phyloP scores from a whole-genome alignment of 2,888 invertebrate species.

The Phortica magna region DNA sequence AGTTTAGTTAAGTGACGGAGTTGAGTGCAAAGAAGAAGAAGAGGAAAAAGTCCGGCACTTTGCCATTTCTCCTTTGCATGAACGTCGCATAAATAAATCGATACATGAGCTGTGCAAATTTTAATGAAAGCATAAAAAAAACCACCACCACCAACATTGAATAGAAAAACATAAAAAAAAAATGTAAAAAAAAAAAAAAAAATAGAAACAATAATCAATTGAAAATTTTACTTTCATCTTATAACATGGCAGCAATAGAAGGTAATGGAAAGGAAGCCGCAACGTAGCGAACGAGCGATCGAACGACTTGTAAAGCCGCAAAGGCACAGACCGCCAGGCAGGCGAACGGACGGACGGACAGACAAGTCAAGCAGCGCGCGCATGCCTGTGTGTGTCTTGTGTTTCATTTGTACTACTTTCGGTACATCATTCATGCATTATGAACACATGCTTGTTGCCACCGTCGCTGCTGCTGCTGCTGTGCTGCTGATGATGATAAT shows the following conservation, averaged over 20 bases:
- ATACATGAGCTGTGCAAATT: slow-evolving; percentile 47
- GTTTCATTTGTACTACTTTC: slow-evolving; percentile 15
- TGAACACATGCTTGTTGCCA: background rate
- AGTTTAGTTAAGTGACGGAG: background rate
- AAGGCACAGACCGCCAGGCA: background rate
- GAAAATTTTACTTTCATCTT: slow-evolving; percentile 68
- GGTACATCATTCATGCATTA: slow-evolving; percentile 6
- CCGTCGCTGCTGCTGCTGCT: no score
- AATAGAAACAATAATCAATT: slow-evolving; percentile 52
- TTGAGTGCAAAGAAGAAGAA: background rate
- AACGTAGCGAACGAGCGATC: background rate
- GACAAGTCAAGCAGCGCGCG: background rate
- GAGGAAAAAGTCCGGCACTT: slow-evolving; percentile 31
- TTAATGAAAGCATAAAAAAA: slow-evolving; percentile 25
- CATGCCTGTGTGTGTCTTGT: background rate
- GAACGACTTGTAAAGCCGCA: background rate
- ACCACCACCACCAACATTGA: slow-evolving; percentile 26
- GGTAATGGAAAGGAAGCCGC: slow-evolving; percentile 13
- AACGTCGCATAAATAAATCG: slow-evolving; percentile 38
- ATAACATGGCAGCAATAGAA: background rate
- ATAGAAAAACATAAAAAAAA: slow-evolving; percentile 22
- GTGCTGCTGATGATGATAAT: no score
- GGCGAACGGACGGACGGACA: background rate
- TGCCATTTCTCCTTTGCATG: slow-evolving; percentile 42
- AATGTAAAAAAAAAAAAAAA: slow-evolving; percentile 12